A percentile compares a stretch with the other conserved stretches of the same genome.
phyloP scores from a whole-genome alignment of 2,113 vertebrate genomes.

The Petaurus breviceps region DNA sequence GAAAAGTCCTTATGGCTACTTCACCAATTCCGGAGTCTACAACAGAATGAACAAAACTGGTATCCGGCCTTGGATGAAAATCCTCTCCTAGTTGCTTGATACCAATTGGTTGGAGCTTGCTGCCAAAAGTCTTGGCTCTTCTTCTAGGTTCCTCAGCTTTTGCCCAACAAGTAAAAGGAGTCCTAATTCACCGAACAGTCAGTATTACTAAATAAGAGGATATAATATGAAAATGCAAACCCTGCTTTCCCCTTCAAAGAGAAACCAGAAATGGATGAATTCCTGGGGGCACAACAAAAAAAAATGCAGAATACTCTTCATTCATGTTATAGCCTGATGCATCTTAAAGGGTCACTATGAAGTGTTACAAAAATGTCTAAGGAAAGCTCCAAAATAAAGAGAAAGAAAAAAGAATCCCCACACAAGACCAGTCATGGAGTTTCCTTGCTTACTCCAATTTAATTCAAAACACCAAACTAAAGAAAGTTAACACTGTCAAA shows the following conservation, averaged over 20 bases:
- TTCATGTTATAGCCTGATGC: not conserved
- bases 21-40: not conserved
- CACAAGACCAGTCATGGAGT: not conserved
- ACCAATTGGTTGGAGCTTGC: conserved; percentile 25
- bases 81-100: not conserved
- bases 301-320: not conserved
- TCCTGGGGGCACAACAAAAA: not conserved
- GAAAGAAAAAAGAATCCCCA: not conserved
- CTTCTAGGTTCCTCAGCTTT: conserved; percentile 33
- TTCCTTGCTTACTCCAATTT: not conserved
- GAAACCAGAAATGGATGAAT: not conserved
- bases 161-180: conserved; percentile 9
- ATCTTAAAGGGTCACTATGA: not conserved
- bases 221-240: not conserved
- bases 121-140: not conserved
- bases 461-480: not conserved
- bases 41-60: not conserved
- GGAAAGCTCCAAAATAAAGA: not conserved
- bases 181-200: conserved; percentile 9
- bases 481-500: not conserved
- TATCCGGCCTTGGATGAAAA: conserved; percentile 25
- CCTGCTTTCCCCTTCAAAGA: not conserved
- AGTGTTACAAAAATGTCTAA: not conserved
- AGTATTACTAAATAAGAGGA: not conserved
- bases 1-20: not conserved